phyloP scores from a whole-genome alignment of 2,797 vertebrate genomes.

The Fringilla coelebs region DNA sequence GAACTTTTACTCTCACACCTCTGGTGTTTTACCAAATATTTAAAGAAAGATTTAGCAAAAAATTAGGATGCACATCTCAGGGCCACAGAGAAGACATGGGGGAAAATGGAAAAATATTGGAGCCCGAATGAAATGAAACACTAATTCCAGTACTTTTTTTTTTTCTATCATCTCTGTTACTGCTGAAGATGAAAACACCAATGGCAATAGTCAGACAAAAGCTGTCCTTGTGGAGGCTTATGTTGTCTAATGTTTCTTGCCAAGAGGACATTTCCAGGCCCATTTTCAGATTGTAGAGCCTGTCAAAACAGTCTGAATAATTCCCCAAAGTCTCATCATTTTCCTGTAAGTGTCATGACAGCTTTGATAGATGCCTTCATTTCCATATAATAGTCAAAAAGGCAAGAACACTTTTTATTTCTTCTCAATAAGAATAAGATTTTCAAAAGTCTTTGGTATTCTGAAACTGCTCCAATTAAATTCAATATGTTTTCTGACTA shows the following conservation, averaged over 20 bases:
- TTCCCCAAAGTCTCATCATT: conserved; percentile 34
- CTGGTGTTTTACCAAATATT: neutral
- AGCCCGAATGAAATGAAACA: neutral
- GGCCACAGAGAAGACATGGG: neutral
- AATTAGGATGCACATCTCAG: neutral
- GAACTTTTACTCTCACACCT: neutral
- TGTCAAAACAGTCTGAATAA: conserved; percentile 49
- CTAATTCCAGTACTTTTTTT: neutral
- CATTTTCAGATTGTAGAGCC: conserved; percentile 10
- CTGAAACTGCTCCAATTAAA: conserved; percentile 11
- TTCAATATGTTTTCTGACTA: conserved; percentile 33
- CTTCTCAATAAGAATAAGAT: neutral
- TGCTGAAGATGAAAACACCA: neutral
- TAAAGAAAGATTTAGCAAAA: neutral
- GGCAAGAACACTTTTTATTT: neutral
- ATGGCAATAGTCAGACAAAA: neutral
- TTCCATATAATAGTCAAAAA: conserved; percentile 16
- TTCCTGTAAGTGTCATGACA: conserved; percentile 20
- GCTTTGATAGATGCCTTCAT: conserved; percentile 30
- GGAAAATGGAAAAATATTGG: neutral
- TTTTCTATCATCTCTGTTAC: neutral
- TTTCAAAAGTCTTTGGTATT: neutral
- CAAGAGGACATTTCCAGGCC: conserved; percentile 23
- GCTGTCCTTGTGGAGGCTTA: neutral
- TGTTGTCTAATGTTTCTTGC: conserved; percentile 17